These are phyloP conservation scores for Sakesphorus luctuosus DNA, from an alignment of 2,113 vertebrate species.

Conservation along the genomic window DNA sequence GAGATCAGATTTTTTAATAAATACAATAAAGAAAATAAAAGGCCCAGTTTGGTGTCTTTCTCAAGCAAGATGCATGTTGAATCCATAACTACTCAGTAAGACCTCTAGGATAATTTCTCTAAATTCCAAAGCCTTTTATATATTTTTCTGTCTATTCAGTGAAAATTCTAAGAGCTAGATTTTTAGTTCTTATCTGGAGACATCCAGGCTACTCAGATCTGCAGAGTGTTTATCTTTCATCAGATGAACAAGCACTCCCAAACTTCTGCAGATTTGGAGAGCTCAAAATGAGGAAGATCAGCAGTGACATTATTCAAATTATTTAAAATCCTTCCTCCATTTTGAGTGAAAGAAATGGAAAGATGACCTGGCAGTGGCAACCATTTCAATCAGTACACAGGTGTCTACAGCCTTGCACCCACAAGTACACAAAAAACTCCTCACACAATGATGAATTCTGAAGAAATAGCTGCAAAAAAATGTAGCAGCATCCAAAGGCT, in stretches of 20 bases:
- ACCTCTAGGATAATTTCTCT: background rate
- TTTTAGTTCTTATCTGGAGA: background rate
- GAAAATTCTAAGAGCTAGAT: background rate
- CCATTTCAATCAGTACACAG: background rate
- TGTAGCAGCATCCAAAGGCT: background rate
- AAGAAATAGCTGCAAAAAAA: background rate
- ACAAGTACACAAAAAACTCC: background rate
- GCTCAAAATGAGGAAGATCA: background rate
- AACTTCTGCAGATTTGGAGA: background rate
- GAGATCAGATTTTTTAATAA: background rate
- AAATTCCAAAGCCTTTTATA: background rate
- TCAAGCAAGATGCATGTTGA: background rate
- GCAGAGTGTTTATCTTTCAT: background rate
- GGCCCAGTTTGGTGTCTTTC: background rate
- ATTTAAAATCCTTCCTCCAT: background rate
- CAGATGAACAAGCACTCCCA: background rate
- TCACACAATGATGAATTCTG: background rate
- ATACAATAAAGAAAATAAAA: background rate
- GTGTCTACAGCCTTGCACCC: background rate
- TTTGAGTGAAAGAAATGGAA: background rate
- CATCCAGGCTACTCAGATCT: background rate
- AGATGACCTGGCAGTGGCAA: background rate
- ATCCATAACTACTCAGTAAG: background rate
- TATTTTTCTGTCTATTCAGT: background rate
- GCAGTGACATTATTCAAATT: background rate